Percentiles rank a stretch among this genome's conserved stretches.
phyloP scores from a whole-genome alignment of 2,888 invertebrate genomes.

The Heteromyza rotundicornis region DNA sequence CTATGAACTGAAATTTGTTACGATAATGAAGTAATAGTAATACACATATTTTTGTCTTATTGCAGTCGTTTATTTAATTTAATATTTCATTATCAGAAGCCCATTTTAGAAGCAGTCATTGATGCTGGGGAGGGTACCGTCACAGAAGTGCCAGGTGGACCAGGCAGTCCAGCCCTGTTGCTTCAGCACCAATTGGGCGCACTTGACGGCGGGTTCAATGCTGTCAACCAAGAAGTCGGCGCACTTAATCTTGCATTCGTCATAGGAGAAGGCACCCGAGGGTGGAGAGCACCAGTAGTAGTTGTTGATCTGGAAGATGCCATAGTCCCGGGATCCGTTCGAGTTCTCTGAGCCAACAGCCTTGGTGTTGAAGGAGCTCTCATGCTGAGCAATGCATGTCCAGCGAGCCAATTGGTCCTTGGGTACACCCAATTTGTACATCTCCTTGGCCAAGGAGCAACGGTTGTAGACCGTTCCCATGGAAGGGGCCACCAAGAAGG shows the following conservation, averaged over 20 bases:
- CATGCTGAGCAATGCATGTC: constrained; percentile 30
- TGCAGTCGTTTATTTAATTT: no score
- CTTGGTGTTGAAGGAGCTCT: constrained; percentile 51
- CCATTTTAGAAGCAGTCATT: constrained; percentile 68
- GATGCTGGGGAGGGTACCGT: constrained; percentile 51
- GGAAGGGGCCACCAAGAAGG: constrained; percentile 17
- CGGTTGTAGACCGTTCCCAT: constrained; percentile 22
- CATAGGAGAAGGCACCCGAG: constrained; percentile 29
- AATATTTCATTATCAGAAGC: no score
- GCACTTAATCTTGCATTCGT: constrained; percentile 40
- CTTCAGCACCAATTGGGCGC: constrained; percentile 36
- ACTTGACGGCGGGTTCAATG: constrained; percentile 34
- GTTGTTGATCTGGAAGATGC: constrained; percentile 48
- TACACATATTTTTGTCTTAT: no score
- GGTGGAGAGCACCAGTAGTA: constrained; percentile 42
- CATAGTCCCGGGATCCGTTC: constrained; percentile 59
- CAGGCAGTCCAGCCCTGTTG: constrained; percentile 43
- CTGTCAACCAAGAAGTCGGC: constrained; percentile 36
- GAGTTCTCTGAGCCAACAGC: constrained; percentile 58
- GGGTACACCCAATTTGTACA: constrained; percentile 34
- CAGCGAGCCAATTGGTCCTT: constrained; percentile 23
- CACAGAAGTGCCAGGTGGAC: constrained; percentile 15
- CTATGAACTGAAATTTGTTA: no score
- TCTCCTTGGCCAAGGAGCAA: constrained; percentile 27
- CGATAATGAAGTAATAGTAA: no score